Evolutionary conservation across 2,888 invertebrate genomes (phyloP), one percentile per base, ranked within the genome.

Genomic region (Drosophila histrio): DNA sequence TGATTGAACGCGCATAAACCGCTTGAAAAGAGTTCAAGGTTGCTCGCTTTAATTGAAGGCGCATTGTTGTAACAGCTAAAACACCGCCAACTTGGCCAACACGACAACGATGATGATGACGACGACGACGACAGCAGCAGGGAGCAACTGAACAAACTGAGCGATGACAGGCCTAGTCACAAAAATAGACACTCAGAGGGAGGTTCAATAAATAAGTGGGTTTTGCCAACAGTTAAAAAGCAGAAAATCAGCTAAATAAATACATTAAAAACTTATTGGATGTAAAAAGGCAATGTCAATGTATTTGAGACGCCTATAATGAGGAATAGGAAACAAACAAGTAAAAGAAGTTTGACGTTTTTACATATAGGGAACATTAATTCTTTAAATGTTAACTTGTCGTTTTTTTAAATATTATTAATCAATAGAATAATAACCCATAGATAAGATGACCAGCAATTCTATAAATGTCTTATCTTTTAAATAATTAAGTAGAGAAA

Each of bases 21-120:
- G 81, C 82, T 82, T 74, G 77, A 70, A 80, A 79, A 73, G 79
- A 88, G 89, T 89, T 89, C 89, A 89, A 89, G 89, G 89, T 87
- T 89, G 84, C 75, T 80, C 78, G 77, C 78, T 84, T 84, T 86
- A 84, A 80, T 82, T 85, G 77, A 76, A 82, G 71, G 72, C 81
- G 69, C 75, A 78, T 75, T 79, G 88, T 85, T 85, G 81, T 80
- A 85, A 87, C 77, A 73, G 72, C 80, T 72, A 75, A 70, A 66
- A 65, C 71, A 68, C 32, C 28, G 49, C 38, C 57, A 54, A 34
- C 65, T 32, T 60, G 68, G 30, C 65, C 65, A 54, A 49, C 68
- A 66, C 60, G 50, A 62, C 43, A 26, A 50, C 54, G 38, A 49
- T 19, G 50, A 57, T 17, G 56, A 57, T 32, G 69, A 62, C 63